A percentile compares a stretch with the other conserved stretches of the same genome.
Evolutionary conservation across 2,113 vertebrate species (phyloP).

Genomic region (Dascyllus trimaculatus): DNA sequence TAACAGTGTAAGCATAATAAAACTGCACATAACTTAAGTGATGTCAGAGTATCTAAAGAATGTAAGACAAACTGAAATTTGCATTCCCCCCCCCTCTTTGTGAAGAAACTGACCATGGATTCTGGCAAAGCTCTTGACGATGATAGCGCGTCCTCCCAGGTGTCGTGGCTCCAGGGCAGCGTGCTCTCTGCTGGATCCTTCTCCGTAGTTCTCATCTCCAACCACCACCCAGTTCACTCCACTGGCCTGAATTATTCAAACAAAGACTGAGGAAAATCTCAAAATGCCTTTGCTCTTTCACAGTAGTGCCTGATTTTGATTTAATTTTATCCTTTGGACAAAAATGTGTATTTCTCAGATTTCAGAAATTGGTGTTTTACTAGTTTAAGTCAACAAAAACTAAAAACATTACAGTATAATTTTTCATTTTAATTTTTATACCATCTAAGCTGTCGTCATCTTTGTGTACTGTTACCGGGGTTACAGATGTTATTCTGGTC

Average conservation of each 20-base stretch:
- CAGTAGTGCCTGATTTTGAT: no score
- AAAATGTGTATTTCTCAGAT: no score
- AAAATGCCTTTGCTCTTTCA: no score
- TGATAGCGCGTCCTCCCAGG: conserved; percentile 93
- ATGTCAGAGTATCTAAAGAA: background rate
- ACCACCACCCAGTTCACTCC: conserved; percentile 92
- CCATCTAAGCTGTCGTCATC: no score
- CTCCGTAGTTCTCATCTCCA: conserved; percentile 95
- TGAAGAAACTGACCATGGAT: conserved; percentile 88
- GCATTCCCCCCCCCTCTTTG: background rate
- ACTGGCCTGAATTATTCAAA: conserved; percentile 79
- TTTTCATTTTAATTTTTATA: no score
- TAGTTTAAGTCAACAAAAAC: no score
- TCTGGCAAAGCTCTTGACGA: conserved; percentile 96
- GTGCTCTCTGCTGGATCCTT: conserved; percentile 95
- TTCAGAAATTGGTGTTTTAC: no score
- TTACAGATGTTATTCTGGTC: no score
- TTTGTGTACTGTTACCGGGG: no score
- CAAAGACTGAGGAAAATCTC: background rate
- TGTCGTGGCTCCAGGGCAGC: conserved; percentile 95
- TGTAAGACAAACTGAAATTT: background rate
- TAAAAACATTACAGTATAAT: no score
- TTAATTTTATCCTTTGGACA: no score
- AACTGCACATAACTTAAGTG: background rate
- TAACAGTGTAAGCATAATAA: no score